phyloP scores from a whole-genome alignment of 2,888 invertebrate species.

The Rhogogaster chlorosoma region DNA sequence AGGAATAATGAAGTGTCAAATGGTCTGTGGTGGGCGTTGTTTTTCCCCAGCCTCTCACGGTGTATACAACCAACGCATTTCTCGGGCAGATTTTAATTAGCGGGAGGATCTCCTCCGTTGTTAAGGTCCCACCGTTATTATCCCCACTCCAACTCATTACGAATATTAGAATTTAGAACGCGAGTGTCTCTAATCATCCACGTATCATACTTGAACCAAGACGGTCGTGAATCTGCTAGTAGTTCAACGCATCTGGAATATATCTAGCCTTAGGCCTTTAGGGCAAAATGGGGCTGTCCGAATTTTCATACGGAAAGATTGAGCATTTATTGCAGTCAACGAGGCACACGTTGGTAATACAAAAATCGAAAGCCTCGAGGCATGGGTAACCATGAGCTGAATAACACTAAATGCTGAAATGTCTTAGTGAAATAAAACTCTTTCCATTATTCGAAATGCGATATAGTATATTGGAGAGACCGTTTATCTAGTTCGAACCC shows the following conservation, averaged over 20 bases:
- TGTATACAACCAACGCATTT: constrained; percentile 63
- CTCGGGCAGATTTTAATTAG: constrained; percentile 75
- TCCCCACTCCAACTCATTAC: constrained; percentile 45
- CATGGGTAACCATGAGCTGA: background rate
- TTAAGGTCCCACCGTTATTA: constrained; percentile 53
- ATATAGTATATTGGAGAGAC: background rate
- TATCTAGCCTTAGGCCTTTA: background rate
- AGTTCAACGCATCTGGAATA: background rate
- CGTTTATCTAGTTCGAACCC: background rate
- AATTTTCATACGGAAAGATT: background rate
- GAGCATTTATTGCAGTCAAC: background rate
- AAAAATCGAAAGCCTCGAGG: background rate
- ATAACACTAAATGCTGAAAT: background rate
- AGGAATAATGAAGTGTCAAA: constrained; percentile 77
- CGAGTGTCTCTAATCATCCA: constrained; percentile 40
- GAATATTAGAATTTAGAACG: constrained; percentile 49
- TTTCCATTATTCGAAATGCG: background rate
- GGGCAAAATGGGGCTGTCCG: background rate
- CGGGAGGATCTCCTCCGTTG: constrained; percentile 68
- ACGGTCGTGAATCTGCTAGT: background rate
- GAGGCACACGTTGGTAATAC: background rate
- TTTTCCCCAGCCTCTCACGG: constrained; percentile 60
- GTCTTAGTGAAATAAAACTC: background rate
- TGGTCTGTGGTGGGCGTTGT: constrained; percentile 73
- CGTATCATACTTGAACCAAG: constrained; percentile 22